Evolutionary conservation across 2,113 vertebrate genomes (phyloP).

Genomic region (Grammomys surdaster): DNA sequence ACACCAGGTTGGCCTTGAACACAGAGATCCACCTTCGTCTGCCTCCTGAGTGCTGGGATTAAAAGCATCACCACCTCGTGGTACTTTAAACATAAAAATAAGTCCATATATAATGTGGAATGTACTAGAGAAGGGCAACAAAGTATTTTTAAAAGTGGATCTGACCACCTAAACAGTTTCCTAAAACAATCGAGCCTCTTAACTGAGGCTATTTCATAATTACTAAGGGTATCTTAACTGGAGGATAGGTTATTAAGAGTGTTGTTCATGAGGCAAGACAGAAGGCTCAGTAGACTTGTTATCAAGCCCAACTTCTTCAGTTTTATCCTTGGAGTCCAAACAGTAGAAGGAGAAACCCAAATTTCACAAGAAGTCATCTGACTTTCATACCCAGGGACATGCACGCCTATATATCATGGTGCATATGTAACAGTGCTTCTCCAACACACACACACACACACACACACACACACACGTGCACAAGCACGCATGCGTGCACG

Average conservation of each 20-base stretch:
- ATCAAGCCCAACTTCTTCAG: not conserved
- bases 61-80: not conserved
- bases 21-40: not conserved
- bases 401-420: not conserved
- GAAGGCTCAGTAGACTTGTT: not conserved
- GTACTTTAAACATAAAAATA: constrained; percentile 12
- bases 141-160: not conserved
- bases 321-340: not conserved
- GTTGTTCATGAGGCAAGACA: not conserved
- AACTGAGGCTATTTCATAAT: constrained; percentile 50
- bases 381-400: not conserved
- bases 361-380: not conserved
- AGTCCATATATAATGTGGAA: not conserved
- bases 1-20: not conserved
- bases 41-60: not conserved
- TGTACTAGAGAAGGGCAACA: not conserved
- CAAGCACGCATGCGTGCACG: not conserved
- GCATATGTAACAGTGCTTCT: not conserved
- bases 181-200: not conserved
- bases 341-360: not conserved
- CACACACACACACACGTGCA: not conserved
- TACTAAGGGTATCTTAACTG: constrained; percentile 39
- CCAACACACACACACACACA: not conserved
- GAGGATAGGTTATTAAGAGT: not conserved
- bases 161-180: not conserved